Evolutionary conservation across 2,797 vertebrate genomes (phyloP).

Genomic region (Acomys russatus): DNA sequence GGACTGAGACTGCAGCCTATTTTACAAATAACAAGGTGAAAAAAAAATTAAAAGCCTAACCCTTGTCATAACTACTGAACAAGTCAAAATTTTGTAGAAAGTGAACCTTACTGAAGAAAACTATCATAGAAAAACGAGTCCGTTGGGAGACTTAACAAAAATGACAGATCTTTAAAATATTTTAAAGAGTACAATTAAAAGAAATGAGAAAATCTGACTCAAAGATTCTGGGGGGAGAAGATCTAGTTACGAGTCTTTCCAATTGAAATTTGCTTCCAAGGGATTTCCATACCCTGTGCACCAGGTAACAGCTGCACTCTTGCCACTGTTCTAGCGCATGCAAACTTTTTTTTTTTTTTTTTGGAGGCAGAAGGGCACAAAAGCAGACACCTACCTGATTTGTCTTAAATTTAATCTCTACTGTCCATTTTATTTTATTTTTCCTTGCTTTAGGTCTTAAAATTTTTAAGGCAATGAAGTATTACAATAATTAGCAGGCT

Average conservation of each 20-base stretch:
- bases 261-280: conserved; percentile 50
- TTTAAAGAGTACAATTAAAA: conserved; percentile 33
- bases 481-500: conserved; percentile 41
- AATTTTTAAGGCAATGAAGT: conserved; percentile 43
- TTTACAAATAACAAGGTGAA: conserved; percentile 84
- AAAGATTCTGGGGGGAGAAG: neutral
- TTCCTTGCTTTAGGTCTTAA: conserved; percentile 50
- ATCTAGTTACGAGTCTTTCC: conserved; percentile 22
- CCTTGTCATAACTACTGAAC: conserved; percentile 75
- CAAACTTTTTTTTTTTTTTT: neutral
- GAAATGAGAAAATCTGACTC: conserved; percentile 54
- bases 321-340: neutral
- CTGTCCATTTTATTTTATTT: neutral
- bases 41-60: conserved; percentile 76
- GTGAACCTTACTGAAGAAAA: conserved; percentile 75
- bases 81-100: conserved; percentile 64
- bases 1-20: conserved; percentile 83
- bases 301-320: conserved; percentile 47
- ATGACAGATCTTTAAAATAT: conserved; percentile 30
- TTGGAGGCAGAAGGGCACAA: neutral
- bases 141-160: conserved; percentile 47
- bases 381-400: conserved; percentile 13
- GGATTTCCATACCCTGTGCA: conserved; percentile 49
- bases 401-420: conserved; percentile 59
- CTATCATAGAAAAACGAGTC: neutral